Base-by-base conservation (phyloP, 1,140 invertebrate species). In the Trichomalopsis sarcophagae region DNA sequence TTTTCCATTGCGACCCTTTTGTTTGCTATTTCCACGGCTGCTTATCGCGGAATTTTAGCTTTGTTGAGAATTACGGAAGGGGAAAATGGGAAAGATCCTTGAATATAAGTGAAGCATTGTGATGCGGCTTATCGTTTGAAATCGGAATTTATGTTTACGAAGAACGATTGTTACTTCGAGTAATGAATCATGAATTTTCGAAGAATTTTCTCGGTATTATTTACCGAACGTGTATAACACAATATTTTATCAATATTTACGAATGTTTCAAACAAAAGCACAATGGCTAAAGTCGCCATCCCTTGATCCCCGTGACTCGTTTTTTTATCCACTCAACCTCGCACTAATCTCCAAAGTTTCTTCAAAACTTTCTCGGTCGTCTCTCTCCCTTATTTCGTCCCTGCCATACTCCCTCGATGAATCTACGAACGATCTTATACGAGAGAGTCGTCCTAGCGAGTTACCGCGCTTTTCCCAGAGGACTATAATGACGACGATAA, bases 401-500 rank as follows among this genome's bases (percentile, higher is more conserved):
- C 36, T 40, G 13, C 7, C 68, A 30, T 9, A 3, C 23, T 36
- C 68, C 68, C 6, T 17, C 62, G 0, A 44, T 21, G 55, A n/a
- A 62, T 62, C 55, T 62, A 71, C 9, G 68, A 13, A 30, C 27
- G 68, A 71, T 71, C 55, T 62, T n/a, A 3, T n/a, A 1, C 30
- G 68, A 27, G 23, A n/a, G 27, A 71, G 30, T 71, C 55, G 55
- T 62, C 55, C 68, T 71, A 27, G 68, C 68, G 47, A 78, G 47
- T 78, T 55, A 78, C 47, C 47, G 50, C 10, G 14, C 27, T 62
- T 6, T 36, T 4, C 3, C 33, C 33, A 36, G 76, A 21, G 1
- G 47, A 66, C 21, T 66, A 78, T 78, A 78, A 78, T 62, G 76
- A 78, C 30, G 76, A 78, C n/a, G 76, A 78, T 62, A 78, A 78